These are phyloP conservation scores for Bos javanicus DNA, from an alignment of 2,113 vertebrate species.

Conservation along the genomic window DNA sequence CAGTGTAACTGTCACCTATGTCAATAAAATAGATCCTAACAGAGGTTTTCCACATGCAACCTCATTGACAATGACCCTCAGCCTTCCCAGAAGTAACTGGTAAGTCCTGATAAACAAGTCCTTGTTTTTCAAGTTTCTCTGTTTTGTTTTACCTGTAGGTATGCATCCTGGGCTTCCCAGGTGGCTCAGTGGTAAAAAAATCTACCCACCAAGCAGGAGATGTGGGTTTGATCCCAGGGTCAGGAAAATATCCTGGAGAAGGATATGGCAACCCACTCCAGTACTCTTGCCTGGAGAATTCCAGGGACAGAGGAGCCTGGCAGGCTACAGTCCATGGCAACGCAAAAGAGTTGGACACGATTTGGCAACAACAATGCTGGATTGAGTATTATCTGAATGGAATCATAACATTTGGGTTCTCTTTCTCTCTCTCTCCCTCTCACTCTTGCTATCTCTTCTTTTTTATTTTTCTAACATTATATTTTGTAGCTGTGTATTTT, in stretches of 20 bases:
- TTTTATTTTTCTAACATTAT: not conserved
- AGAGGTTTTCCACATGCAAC: not conserved
- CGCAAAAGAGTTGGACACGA: not conserved
- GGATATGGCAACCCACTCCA: not conserved
- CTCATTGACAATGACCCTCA: not conserved
- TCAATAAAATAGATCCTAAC: not conserved
- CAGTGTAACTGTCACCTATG: not conserved
- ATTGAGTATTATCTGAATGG: not conserved
- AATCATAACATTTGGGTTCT: not conserved
- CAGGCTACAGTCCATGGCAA: not conserved
- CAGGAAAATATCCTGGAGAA: not conserved
- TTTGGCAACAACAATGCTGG: not conserved
- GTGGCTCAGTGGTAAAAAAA: not conserved
- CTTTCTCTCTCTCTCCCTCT: not conserved
- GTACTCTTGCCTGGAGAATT: not conserved
- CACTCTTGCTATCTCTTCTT: not conserved
- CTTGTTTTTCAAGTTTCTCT: not conserved
- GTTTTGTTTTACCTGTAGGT: not conserved
- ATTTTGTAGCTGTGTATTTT: slow-evolving; percentile 7
- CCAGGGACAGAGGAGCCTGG: not conserved
- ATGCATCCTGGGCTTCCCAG: not conserved
- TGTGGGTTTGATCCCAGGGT: not conserved
- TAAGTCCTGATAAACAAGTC: not conserved
- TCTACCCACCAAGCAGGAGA: not conserved
- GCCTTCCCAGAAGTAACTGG: not conserved